These are phyloP conservation scores for Brachyhypopomus gauderio DNA, from an alignment of 2,113 vertebrate species.

Conservation along the genomic window DNA sequence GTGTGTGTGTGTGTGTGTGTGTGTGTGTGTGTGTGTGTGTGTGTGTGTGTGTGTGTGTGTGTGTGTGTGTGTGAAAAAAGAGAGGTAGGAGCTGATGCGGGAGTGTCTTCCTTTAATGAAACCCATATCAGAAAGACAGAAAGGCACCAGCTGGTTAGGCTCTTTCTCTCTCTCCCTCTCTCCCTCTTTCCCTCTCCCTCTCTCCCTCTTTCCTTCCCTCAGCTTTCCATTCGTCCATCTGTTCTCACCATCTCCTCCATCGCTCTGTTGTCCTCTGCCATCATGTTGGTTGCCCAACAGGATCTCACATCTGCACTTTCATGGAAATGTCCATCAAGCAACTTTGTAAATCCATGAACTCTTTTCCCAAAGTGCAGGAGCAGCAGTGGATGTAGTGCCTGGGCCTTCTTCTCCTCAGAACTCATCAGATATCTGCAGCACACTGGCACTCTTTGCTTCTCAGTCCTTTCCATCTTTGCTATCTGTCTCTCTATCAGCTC, in stretches of 20 bases:
- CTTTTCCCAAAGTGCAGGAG: neutral
- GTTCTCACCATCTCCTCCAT: constrained; percentile 36
- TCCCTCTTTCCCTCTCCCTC: constrained; percentile 11
- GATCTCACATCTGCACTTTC: constrained; percentile 30
- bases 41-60: neutral
- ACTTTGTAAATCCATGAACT: neutral
- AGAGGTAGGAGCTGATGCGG: neutral
- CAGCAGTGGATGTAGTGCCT: neutral
- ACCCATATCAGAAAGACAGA: constrained; percentile 8
- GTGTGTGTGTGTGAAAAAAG: neutral
- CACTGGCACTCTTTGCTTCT: neutral
- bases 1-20: neutral
- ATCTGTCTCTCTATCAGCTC: constrained; percentile 43
- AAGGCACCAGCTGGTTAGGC: neutral
- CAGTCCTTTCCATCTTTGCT: neutral
- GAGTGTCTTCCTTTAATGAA: constrained; percentile 7
- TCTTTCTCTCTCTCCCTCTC: constrained; percentile 8
- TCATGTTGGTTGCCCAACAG: constrained; percentile 27
- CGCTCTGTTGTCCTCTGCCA: constrained; percentile 30
- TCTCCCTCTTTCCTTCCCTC: too few species aligned
- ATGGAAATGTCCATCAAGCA: neutral
- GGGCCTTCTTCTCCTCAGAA: neutral
- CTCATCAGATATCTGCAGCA: neutral
- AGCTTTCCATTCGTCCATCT: constrained; percentile 42
- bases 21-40: neutral